Percentiles rank a stretch among this genome's conserved stretches.
These are phyloP conservation scores for Scomber colias DNA, from an alignment of 2,113 vertebrate genomes.

Conservation along the genomic window DNA sequence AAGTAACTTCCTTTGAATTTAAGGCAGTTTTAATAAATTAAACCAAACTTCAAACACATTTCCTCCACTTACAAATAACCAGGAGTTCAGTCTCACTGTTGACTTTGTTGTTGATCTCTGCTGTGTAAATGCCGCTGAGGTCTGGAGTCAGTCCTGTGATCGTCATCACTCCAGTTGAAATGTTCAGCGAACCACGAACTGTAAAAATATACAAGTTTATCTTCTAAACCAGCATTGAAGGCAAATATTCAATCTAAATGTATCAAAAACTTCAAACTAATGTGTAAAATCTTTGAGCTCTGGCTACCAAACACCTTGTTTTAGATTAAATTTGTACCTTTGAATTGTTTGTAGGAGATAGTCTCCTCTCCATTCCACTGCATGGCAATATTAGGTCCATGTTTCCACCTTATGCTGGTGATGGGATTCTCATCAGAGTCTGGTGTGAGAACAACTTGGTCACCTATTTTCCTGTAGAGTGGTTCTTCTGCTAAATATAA, in stretches of 20 bases:
- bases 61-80: too few species aligned
- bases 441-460: background rate
- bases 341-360: background rate
- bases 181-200: background rate
- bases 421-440: background rate
- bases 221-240: too few species aligned
- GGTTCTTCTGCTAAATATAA: background rate
- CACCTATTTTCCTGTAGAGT: background rate
- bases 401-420: background rate
- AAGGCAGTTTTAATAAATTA: too few species aligned
- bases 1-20: too few species aligned
- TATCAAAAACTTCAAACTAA: too few species aligned
- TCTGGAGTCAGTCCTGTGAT: background rate
- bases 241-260: too few species aligned
- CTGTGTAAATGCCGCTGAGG: slow-evolving; percentile 19
- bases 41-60: too few species aligned
- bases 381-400: background rate
- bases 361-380: fast-evolving
- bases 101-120: background rate
- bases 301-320: too few species aligned
- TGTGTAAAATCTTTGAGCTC: too few species aligned
- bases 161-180: background rate
- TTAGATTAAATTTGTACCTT: slow-evolving; percentile 1
- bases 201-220: background rate
- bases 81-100: too few species aligned